Conservation (phyloP, 2,113 vertebrate species). For the Rallus limicola region DNA sequence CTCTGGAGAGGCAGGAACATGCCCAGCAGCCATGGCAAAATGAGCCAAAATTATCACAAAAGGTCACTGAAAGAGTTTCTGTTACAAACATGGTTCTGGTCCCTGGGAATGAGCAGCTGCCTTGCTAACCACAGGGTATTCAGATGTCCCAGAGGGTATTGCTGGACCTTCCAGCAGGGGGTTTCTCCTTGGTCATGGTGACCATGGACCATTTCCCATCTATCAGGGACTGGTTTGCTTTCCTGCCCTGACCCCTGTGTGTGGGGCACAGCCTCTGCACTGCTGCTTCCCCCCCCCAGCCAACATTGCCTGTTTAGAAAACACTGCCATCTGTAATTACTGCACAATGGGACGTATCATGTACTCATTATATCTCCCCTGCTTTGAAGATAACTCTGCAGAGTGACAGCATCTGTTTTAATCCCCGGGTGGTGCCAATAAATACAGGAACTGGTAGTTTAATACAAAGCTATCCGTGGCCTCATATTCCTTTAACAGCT, state of each 20-base stretch:
- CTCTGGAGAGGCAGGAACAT: neutral
- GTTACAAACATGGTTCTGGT: neutral
- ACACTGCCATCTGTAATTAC: neutral
- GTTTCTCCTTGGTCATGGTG: neutral
- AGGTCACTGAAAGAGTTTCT: neutral
- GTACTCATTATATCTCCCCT: neutral
- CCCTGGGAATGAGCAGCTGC: neutral
- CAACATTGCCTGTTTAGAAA: neutral
- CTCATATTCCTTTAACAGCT: constrained; percentile 23
- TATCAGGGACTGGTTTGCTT: neutral
- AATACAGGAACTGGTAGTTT: neutral
- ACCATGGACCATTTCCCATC: accelerated
- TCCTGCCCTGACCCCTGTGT: accelerated
- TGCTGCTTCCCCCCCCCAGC: neutral
- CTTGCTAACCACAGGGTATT: neutral
- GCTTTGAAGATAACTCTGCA: neutral
- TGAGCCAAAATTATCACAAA: neutral
- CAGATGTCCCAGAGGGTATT: too few species aligned
- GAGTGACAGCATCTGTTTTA: constrained; percentile 7
- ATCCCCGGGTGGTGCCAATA: constrained; percentile 10
- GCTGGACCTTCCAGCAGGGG: neutral
- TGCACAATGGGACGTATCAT: neutral
- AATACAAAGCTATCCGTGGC: neutral
- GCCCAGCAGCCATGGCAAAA: neutral
- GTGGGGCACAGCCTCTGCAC: neutral